Percentiles rank a stretch among this genome's conserved stretches.
Conservation (phyloP, 2,113 vertebrate genomes). For the Brachionichthys hirsutus region DNA sequence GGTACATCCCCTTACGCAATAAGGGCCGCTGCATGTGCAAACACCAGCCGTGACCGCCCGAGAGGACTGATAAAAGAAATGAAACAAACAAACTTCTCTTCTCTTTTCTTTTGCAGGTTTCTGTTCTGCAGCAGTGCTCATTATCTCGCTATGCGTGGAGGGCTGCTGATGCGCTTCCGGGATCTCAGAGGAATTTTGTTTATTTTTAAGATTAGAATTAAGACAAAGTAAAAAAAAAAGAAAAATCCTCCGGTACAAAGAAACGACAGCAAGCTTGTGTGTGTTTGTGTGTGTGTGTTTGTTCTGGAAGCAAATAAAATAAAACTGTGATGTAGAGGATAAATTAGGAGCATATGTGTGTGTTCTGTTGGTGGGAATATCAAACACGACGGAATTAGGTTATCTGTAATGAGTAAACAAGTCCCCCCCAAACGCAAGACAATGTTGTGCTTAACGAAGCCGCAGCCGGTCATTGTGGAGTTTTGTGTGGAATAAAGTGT, state of each 20-base stretch:
- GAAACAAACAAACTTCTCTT: slow-evolving; percentile 64
- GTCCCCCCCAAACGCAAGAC: slow-evolving; percentile 28
- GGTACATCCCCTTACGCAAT: slow-evolving; percentile 50
- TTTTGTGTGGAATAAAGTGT: slow-evolving; percentile 34
- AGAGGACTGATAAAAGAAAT: no score
- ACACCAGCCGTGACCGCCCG: slow-evolving; percentile 42
- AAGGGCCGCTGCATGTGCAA: slow-evolving; percentile 49
- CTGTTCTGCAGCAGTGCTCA: slow-evolving; percentile 53
- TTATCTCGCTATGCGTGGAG: slow-evolving; percentile 49
- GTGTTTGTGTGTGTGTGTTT: slow-evolving; percentile 21
- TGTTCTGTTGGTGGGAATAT: slow-evolving; percentile 49
- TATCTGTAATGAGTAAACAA: slow-evolving; percentile 60
- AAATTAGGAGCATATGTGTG: slow-evolving; percentile 57
- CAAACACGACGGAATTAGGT: slow-evolving; percentile 61
- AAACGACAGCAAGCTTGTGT: slow-evolving; percentile 13
- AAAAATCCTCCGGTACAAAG: slow-evolving; percentile 28
- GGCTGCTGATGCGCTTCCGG: slow-evolving; percentile 47
- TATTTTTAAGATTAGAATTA: slow-evolving; percentile 61
- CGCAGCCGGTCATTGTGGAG: slow-evolving; percentile 10
- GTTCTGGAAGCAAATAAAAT: slow-evolving; percentile 45
- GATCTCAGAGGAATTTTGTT: slow-evolving; percentile 55
- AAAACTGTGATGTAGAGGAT: slow-evolving; percentile 37
- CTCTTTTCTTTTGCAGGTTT: slow-evolving; percentile 35
- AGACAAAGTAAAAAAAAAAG: slow-evolving; percentile 35
- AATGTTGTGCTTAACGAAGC: slow-evolving; percentile 24